Base-by-base conservation (phyloP, 2,113 vertebrate genomes). In the Hippocampus comes region DNA sequence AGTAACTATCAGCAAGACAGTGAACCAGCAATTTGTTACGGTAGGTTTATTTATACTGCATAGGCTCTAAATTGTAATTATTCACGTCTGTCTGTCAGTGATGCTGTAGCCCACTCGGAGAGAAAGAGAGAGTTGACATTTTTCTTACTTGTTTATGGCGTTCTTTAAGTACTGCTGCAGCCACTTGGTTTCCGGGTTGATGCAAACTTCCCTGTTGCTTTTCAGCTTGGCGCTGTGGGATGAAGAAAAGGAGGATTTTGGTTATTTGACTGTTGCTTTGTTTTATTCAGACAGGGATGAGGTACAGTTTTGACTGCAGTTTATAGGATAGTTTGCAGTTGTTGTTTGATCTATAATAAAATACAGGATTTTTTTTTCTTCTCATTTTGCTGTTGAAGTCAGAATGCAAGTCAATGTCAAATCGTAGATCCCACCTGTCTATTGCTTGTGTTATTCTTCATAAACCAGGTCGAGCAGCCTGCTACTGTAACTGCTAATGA, bases 81-180 rank as follows among this genome's bases (percentile, higher is more conserved):
- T 78, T 87, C 67, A 75, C 48, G 46, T 21, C 73, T 73, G 63
- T 53, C 48, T 63, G 57, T 71, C 70, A 51, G 71, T 0, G 30
- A 67, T n/a, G 72, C 55, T 70, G 11, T 20, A 55, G 70, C 9
- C 53, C 53, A 56, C 9, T 56, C 38, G 75, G 51, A 55, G 53
- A 65, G 75, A 46, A 70, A 25, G 59, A 56, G 21, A 34, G 41
- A 53, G 65, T 68, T 17, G 6, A 7, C 10, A 23, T 11, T 86
- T 89, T 86, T 87, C 92, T 98, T 97, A 99, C 97, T 99, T 99
- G 95, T 95, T 97, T 92, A 97, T 93, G 91, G 95, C 95, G 82
- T 96, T 99, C 89, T 98, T 96, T 90, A 99, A 92, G 89, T 97
- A 97, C 77, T 96, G 95, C 89, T 98, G 96, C 86, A 99, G 95